Evolutionary conservation across 2,797 vertebrate species (phyloP).

Genomic region (Peromyscus nudipes): DNA sequence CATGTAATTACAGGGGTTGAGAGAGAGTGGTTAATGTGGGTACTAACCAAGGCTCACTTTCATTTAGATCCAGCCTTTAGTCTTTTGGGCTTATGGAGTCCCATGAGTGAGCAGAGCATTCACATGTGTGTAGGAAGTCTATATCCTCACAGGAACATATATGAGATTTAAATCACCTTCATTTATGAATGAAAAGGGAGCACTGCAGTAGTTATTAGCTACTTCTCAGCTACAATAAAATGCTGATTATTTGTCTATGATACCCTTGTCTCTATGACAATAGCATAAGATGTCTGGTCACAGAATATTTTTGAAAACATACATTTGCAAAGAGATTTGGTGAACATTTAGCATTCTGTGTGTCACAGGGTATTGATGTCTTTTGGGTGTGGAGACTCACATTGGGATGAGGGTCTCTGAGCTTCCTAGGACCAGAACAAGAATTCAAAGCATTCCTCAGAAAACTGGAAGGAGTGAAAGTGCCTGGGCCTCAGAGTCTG

Average conservation of each 20-base stretch:
- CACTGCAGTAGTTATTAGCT: too few relatives aligned
- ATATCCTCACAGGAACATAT: not conserved
- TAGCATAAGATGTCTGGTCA: not conserved
- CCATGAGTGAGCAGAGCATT: not conserved
- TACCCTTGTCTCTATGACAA: not conserved
- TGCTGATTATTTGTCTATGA: not conserved
- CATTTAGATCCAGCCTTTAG: not conserved
- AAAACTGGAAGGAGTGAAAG: not conserved
- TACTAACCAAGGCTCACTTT: not conserved
- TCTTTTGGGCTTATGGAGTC: rapidly evolving
- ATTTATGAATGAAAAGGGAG: not conserved
- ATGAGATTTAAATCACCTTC: not conserved
- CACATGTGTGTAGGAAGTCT: not conserved
- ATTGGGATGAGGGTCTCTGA: constrained; percentile 1
- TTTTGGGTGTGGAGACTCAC: not conserved
- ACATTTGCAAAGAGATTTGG: not conserved
- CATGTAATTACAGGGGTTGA: not conserved
- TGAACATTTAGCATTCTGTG: constrained; percentile 55
- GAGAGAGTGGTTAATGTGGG: not conserved
- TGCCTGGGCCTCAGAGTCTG: not conserved
- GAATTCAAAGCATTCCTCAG: constrained; percentile 60
- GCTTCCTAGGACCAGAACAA: constrained; percentile 51
- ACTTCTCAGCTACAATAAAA: not conserved
- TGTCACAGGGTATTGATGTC: constrained; percentile 35
- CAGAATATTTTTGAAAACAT: not conserved